Evolutionary conservation across 2,888 invertebrate species (phyloP), one percentile per base, ranked within the genome.

Genomic region (Pammene fasciana): DNA sequence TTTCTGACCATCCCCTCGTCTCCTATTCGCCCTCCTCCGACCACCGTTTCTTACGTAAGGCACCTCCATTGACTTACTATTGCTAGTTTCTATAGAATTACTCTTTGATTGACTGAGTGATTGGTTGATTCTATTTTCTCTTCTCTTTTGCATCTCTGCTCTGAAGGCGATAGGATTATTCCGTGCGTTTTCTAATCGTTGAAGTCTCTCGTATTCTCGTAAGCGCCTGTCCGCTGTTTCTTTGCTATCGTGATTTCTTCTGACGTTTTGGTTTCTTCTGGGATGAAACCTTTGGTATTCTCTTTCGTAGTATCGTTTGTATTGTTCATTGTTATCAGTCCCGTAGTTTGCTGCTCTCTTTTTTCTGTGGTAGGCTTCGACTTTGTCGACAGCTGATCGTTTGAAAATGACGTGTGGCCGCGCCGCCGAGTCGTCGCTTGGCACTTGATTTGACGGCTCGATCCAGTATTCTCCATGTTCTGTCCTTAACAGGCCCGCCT

Each of bases 381-480:
- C 82, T 83, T 91, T 90, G 72, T 90, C 87, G n/a, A 95, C 94
- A 13, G 95, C 94, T 55, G 95, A 94, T 82, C 95, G 91, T 84
- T 94, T 95, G 79, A 94, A 96, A 70, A 96, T 92, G 56, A 96
- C 93, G 81, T 96, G 96, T 68, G 94, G 94, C 84, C 95, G 94
- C 65, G 85, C 86, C 72, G 84, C 80, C 54, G 79, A 85, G 70
- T 73, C 82, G 76, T 85, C 86, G 72, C 79, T 78, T 64, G 85
- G 75, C 73, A 92, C 86, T 84, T 94, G 92, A 78, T 94, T 94
- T 43, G 94, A 94, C 46, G 96, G 96, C 85, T 96, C 96, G 73
- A 96, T 94, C 89, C 94, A 96, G 86, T 94, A 96, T 83, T 95
- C 95, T 72, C 94, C 95, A 72, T 94, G 89, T 75, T 94, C 93